These are phyloP conservation scores for Drosophila pseudotakahashii DNA, from an alignment of 2,888 invertebrate genomes.

Conservation along the genomic window DNA sequence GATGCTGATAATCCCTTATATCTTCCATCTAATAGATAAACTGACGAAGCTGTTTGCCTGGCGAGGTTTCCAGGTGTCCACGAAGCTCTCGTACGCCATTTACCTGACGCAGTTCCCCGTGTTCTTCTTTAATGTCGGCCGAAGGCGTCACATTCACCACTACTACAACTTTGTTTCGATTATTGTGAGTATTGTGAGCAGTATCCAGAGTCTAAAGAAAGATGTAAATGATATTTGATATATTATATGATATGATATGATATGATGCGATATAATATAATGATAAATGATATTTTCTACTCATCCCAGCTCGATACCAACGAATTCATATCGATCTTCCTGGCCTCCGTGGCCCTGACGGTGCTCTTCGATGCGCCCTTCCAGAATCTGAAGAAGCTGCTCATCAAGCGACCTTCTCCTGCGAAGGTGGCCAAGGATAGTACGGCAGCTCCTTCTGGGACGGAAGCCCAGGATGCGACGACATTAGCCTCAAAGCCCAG, in stretches of 20 bases:
- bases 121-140: slow-evolving; percentile 89
- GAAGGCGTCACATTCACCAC: slow-evolving; percentile 86
- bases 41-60: slow-evolving; percentile 86
- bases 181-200: no score
- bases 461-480: slow-evolving; percentile 19
- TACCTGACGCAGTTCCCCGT: slow-evolving; percentile 90
- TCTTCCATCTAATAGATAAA: slow-evolving; percentile 83
- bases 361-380: slow-evolving; percentile 89
- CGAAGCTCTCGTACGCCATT: slow-evolving; percentile 89
- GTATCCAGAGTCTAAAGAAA: no score
- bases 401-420: slow-evolving; percentile 78
- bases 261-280: no score
- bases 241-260: no score
- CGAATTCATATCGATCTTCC: slow-evolving; percentile 86
- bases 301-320: slow-evolving; percentile 86
- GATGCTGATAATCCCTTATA: neutral
- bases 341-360: slow-evolving; percentile 86
- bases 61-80: slow-evolving; percentile 87
- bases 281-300: neutral
- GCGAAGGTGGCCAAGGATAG: slow-evolving; percentile 15
- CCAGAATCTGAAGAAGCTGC: slow-evolving; percentile 87
- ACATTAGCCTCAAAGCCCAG: slow-evolving; percentile 30
- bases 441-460: neutral
- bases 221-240: no score
- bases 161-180: slow-evolving; percentile 87